Percentiles rank a stretch among this genome's conserved stretches.
These are phyloP conservation scores for Saccopteryx bilineata DNA, from an alignment of 2,113 vertebrate species.

Conservation along the genomic window DNA sequence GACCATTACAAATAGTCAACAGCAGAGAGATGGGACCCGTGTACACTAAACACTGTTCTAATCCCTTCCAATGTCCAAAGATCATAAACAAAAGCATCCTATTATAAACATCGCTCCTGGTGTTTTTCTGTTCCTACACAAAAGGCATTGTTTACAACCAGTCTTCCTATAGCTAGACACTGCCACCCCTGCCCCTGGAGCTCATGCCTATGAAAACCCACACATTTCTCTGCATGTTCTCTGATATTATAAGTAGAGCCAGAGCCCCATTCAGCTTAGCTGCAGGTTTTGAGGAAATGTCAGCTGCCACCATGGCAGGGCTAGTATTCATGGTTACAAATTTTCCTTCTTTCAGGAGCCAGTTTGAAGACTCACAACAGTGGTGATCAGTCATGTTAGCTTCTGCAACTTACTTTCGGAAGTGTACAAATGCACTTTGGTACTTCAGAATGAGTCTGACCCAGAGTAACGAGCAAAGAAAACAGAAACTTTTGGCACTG, in stretches of 20 bases:
- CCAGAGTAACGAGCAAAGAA: background rate
- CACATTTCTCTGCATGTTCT: background rate
- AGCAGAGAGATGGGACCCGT: constrained; percentile 5
- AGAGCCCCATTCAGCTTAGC: background rate
- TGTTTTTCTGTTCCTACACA: background rate
- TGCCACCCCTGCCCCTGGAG: background rate
- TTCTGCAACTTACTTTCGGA: background rate
- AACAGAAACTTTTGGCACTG: background rate
- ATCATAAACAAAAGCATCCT: constrained; percentile 31
- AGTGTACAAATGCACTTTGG: background rate
- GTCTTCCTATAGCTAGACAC: background rate
- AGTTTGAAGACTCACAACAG: background rate
- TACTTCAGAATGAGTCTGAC: constrained; percentile 15
- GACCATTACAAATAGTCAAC: constrained; percentile 21
- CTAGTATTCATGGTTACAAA: background rate
- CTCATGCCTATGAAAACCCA: background rate
- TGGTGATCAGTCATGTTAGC: background rate
- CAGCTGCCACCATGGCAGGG: background rate
- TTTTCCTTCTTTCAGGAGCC: background rate
- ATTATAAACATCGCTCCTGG: background rate
- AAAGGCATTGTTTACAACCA: background rate
- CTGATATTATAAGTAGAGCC: background rate
- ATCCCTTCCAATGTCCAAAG: constrained; percentile 23
- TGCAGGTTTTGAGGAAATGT: background rate
- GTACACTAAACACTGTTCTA: background rate